These are phyloP conservation scores for Drosophila barbarae DNA, from an alignment of 2,888 invertebrate genomes.

Conservation along the genomic window DNA sequence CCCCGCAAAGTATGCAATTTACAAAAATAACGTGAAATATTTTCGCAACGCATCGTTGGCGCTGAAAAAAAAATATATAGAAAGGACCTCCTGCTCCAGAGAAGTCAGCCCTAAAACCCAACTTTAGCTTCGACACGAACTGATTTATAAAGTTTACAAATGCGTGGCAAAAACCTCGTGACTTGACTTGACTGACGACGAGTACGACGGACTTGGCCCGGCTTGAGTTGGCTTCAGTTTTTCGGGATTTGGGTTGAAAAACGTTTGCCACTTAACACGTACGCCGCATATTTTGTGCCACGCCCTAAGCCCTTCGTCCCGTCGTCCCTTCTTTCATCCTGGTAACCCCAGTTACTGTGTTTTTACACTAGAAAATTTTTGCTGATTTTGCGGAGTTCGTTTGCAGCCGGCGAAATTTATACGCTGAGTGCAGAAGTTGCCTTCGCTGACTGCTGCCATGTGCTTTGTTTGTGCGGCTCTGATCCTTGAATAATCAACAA, in stretches of 20 bases:
- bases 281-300: slow-evolving; percentile 73
- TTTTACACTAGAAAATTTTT: slow-evolving; percentile 63
- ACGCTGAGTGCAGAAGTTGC: slow-evolving; percentile 54
- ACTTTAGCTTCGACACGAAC: slow-evolving; percentile 71
- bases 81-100: background rate
- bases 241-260: slow-evolving; percentile 60
- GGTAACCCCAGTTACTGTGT: slow-evolving; percentile 24
- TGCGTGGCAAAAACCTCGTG: slow-evolving; percentile 74
- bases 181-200: slow-evolving; percentile 60
- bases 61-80: slow-evolving; percentile 3
- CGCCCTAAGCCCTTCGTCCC: slow-evolving; percentile 28
- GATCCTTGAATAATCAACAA: slow-evolving; percentile 75
- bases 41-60: slow-evolving; percentile 58
- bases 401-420: slow-evolving; percentile 58
- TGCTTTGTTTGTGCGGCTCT: slow-evolving; percentile 68
- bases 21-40: slow-evolving; percentile 55
- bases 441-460: slow-evolving; percentile 55
- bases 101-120: slow-evolving; percentile 34
- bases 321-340: background rate
- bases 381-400: slow-evolving; percentile 66
- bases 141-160: slow-evolving; percentile 73
- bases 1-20: slow-evolving; percentile 72
- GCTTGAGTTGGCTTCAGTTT: slow-evolving; percentile 33
- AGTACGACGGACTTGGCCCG: slow-evolving; percentile 29
- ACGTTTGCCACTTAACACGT: slow-evolving; percentile 73